Conservation (phyloP, 2,888 invertebrate species). For the Thymelicus sylvestris region DNA sequence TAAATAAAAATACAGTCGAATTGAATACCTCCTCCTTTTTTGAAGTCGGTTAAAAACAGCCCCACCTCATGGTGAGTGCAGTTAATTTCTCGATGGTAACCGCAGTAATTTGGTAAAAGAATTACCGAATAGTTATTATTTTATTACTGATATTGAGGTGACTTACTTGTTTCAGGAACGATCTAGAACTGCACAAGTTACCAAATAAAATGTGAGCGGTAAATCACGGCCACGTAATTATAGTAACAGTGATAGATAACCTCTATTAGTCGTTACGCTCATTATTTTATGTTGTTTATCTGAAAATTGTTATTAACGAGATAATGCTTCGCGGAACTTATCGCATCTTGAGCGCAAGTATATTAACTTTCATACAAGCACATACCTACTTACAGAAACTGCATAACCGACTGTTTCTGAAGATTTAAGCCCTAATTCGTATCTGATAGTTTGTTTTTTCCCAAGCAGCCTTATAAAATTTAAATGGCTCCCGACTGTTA, state of each 20-base stretch:
- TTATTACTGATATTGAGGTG: slow-evolving; percentile 1
- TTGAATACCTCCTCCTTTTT: no score
- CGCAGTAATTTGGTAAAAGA: not conserved
- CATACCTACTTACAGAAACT: no score
- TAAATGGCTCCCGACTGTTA: no score
- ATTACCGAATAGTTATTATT: not conserved
- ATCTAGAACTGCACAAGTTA: slow-evolving; percentile 48
- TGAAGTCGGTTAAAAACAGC: no score
- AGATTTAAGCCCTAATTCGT: no score
- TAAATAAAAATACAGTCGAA: no score
- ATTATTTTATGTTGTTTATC: slow-evolving; percentile 50
- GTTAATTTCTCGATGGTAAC: not conserved
- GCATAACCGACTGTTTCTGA: no score
- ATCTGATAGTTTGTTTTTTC: no score
- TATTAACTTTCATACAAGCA: slow-evolving; percentile 3
- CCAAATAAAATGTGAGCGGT: slow-evolving; percentile 52
- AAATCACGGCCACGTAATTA: slow-evolving; percentile 57
- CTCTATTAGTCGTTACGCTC: slow-evolving; percentile 42
- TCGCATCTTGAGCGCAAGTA: slow-evolving; percentile 14
- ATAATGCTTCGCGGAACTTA: slow-evolving; percentile 49
- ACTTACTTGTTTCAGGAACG: slow-evolving; percentile 59
- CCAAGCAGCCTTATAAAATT: no score
- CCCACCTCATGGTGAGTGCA: no score
- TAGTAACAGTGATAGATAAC: slow-evolving; percentile 66
- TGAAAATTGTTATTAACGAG: slow-evolving; percentile 53